phyloP scores from a whole-genome alignment of 2,888 invertebrate species.

The Orthonevra nobilis region DNA sequence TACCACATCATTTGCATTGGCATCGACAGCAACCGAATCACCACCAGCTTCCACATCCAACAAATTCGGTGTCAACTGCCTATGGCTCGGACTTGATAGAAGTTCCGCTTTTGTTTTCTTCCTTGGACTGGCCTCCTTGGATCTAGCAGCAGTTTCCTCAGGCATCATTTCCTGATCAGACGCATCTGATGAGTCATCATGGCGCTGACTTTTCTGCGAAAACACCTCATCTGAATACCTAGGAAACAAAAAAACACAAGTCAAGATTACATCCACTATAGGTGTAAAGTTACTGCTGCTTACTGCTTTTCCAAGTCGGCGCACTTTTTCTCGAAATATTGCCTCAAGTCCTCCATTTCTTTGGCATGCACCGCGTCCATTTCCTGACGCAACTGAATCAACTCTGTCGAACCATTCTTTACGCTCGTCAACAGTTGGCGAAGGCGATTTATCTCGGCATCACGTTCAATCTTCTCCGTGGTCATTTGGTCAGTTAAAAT shows the following conservation, averaged over 20 bases:
- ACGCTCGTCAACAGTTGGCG: constrained; percentile 82
- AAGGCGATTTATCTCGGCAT: constrained; percentile 81
- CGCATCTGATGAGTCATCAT: constrained; percentile 79
- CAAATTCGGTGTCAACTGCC: constrained; percentile 78
- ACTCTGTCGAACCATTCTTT: constrained; percentile 82
- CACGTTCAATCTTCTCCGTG: constrained; percentile 82
- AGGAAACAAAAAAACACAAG: constrained; percentile 70
- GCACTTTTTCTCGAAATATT: constrained; percentile 90
- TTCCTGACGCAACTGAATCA: constrained; percentile 83
- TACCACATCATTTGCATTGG: constrained; percentile 69
- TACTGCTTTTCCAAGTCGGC: constrained; percentile 89
- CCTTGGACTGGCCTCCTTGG: constrained; percentile 76
- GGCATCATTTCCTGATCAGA: constrained; percentile 78
- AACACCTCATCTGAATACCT: constrained; percentile 86
- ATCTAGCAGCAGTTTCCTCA: constrained; percentile 73
- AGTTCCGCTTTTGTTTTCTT: constrained; percentile 77
- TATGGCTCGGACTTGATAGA: constrained; percentile 78
- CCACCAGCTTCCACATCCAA: constrained; percentile 63
- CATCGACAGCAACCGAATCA: constrained; percentile 71
- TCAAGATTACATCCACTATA: constrained; percentile 71
- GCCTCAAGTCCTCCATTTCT: constrained; percentile 89
- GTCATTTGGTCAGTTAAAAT: constrained; percentile 80
- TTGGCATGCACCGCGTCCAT: constrained; percentile 85
- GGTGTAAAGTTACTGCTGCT: constrained; percentile 70
- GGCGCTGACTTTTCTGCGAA: constrained; percentile 84